phyloP scores from a whole-genome alignment of 2,113 vertebrate species.

The Dunckerocampus dactyliophorus region DNA sequence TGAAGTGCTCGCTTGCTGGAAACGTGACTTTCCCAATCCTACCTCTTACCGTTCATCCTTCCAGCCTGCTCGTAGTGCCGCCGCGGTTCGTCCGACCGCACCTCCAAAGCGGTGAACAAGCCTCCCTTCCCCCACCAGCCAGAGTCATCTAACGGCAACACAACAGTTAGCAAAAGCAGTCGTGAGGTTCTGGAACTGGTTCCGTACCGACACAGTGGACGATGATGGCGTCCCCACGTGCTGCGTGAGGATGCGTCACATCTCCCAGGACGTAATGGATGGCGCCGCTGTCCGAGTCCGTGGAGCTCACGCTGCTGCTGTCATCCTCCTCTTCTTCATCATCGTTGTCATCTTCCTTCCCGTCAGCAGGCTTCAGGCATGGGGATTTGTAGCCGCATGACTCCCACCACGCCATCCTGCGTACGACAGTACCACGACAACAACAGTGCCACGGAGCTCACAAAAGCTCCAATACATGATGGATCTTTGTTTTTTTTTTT shows the following conservation, averaged over 20 bases:
- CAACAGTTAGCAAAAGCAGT: not conserved
- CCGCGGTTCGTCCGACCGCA: constrained; percentile 80
- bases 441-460: not conserved
- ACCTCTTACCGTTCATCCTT: constrained; percentile 83
- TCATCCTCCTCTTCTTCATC: constrained; percentile 55
- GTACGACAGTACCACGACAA: constrained; percentile 10
- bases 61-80: constrained; percentile 85
- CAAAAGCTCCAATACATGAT: too few relatives aligned
- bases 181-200: fast-evolving
- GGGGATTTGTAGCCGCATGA: constrained; percentile 78
- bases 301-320: constrained; percentile 52
- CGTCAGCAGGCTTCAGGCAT: constrained; percentile 77
- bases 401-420: constrained; percentile 88
- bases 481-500: constrained; percentile 4
- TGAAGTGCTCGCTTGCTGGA: too few relatives aligned
- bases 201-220: constrained; percentile 86
- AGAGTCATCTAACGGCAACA: constrained; percentile 79
- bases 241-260: constrained; percentile 83
- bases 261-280: constrained; percentile 86
- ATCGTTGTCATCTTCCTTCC: constrained; percentile 66
- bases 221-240: constrained; percentile 78
- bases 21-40: not conserved
- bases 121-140: constrained; percentile 88
- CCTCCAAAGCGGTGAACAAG: constrained; percentile 85
- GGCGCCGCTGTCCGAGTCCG: constrained; percentile 60